These are phyloP conservation scores for Momotus momota DNA, from an alignment of 2,797 vertebrate species.

Conservation along the genomic window DNA sequence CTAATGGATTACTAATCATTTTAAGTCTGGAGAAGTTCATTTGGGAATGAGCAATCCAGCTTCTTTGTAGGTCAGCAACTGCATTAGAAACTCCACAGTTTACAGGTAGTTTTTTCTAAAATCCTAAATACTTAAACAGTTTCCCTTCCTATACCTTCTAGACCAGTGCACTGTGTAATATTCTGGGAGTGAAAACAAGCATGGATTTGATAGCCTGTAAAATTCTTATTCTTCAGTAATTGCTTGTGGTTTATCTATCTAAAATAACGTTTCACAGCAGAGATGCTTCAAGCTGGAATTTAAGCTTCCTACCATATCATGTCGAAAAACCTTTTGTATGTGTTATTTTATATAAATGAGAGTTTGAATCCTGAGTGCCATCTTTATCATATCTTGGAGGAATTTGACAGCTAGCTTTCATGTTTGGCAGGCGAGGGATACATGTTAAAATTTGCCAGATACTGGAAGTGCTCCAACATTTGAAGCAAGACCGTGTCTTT, in stretches of 20 bases:
- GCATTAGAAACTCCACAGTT: neutral
- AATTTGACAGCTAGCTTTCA: conserved; percentile 68
- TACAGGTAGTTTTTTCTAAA: neutral
- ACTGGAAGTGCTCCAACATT: conserved; percentile 59
- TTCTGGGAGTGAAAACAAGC: neutral
- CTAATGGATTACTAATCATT: neutral
- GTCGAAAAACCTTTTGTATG: conserved; percentile 30
- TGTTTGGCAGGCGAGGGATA: conserved; percentile 56
- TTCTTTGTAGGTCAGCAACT: neutral
- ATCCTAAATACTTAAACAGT: neutral
- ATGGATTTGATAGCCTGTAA: neutral
- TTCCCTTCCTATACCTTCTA: neutral
- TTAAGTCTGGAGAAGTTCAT: neutral
- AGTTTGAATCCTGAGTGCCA: conserved; percentile 47
- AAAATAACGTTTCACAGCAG: conserved; percentile 27
- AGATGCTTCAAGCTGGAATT: conserved; percentile 25
- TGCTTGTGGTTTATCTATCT: conserved; percentile 3
- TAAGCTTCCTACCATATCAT: neutral
- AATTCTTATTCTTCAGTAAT: conserved; percentile 4
- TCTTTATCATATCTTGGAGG: conserved; percentile 63
- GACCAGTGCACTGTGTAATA: neutral
- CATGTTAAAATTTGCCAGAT: conserved; percentile 62
- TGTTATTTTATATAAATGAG: conserved; percentile 54
- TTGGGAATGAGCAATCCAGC: neutral
- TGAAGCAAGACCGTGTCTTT: conserved; percentile 54